Evolutionary conservation across 1,140 invertebrate genomes (phyloP), one percentile per base, ranked within the genome.

Genomic region (Scaptomyza graminum): DNA sequence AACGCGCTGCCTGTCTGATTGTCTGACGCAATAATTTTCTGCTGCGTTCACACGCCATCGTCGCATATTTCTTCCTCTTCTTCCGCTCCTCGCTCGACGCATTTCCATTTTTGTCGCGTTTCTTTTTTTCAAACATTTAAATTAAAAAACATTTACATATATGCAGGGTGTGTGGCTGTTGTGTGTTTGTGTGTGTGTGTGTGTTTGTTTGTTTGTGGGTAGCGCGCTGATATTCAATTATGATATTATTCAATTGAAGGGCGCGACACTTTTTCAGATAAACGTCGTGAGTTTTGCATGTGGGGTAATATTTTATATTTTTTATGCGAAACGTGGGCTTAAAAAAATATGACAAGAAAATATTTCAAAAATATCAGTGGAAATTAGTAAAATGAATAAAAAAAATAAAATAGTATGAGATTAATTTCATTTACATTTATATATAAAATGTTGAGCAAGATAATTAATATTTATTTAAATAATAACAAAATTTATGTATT

Each of bases 141-240:
- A 87, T 87, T 88, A 83, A 87, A 34, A 87, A 88, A 76, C 79
- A 88, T 88, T 88, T 88, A 79, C 83, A 88, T 88, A 88, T 83
- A 83, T 67, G 73, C 57, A 18, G 63, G 43, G 13, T 49, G 50
- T 52, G 41, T 52, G 1, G 4, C 6, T 31, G 41, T 12, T 49
- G 50, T 52, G 41, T 46, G 2, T 3, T 4, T 31, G 37, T 52
- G 41, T 46, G 25, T 15, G 16, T n/a, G 44, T 47, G 50, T 41
- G 43, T 18, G 49, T 25, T 15, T 7, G 34, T 9, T 64, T 49
- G 75, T 74, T 74, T 87, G 82, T 71, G 77, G 72, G 82, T 66
- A 63, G 65, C 78, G 65, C 78, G 39, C 77, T 67, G 83, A 88
- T 87, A 83, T 87, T 87, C 83, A 88, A 87, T 87, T 87, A 87